Base-by-base conservation (phyloP, 2,888 invertebrate species). In the Criorhina ranunculi region DNA sequence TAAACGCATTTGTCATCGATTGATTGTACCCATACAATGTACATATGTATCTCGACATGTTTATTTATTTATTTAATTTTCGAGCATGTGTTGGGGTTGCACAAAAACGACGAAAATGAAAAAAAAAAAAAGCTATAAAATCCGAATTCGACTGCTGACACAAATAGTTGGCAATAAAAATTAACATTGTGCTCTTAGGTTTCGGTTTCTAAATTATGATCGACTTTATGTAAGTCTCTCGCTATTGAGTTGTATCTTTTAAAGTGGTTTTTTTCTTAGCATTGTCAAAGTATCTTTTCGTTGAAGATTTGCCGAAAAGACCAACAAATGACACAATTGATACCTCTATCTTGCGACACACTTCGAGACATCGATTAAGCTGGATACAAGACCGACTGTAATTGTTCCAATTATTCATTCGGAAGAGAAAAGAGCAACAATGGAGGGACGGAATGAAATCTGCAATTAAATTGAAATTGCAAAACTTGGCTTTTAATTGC, bases 81-180 rank as follows among this genome's bases (percentile, higher is more conserved):
- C 49, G 35, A 76, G 62, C 29, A 59, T 37, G 8, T 44, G 9
- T 59, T 31, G 59, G n/a, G 35, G 53, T 42, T 69, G 69, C 76
- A 76, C 60, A 82, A 53, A 67, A 35, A 1, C 6, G 8, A 60
- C 9, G 2, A 24, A 24, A 44, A 64, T 62, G 64, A 64, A 62
- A 44, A 42, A 44, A 64, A 69, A 73, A 64, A 62, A 44, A 42
- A 69, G 35, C 44, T 35, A 57, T 66, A 44, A 75, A 76, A 59
- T 69, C 59, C 77, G 19, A 77, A 51, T 60, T 53, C 60, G 42
- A 69, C 31, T 55, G 55, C 70, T 78, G 77, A 78, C 77, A 78
- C 70, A 70, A 62, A 70, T 62, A 44, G 70, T 78, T 78, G 60
- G 60, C 69, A 78, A 70, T 78, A 78, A 40, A 70, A 70, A 78